Base-by-base conservation (phyloP, 2,797 vertebrate genomes). In the Peromyscus nudipes region DNA sequence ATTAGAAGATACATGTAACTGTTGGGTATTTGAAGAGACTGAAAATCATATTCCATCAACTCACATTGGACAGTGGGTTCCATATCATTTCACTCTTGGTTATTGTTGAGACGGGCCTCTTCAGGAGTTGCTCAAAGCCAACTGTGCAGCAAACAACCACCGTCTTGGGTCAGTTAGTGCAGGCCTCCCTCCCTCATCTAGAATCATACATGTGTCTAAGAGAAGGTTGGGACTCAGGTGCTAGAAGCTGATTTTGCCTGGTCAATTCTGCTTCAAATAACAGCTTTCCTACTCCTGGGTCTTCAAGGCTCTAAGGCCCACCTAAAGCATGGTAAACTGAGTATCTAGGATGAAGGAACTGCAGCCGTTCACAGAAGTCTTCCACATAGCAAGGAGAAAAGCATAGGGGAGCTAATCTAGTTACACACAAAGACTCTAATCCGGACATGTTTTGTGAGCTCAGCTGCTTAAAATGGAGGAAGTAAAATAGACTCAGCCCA, bases 261-360 rank as follows among this genome's bases (percentile, higher is more conserved):
- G 6, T n/a, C n/a, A 46, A 0, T 27, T 80, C 19, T 65, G 29
- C 46, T 84, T 14, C 4, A 23, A 57, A 73, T 31, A 49, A 4
- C 21, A 17, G 5, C 43, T n/a, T 87, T 21, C 25, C 11, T 29
- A 1, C 29, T 81, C 1, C 57, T 37, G 29, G 6, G 29, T 86
- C 16, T 49, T 64, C 13, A 21, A 60, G 25, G 4, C 0, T 0
- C 7, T 21, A 62, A 25, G 7, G 0, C 55, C 3, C 4, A 13
- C 25, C 71, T 89, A 49, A 60, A 46, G 10, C 49, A 62, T 52
- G 46, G 17, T 71, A 57, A 77, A 0, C 8, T 23, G 4, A 55
- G 6, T 3, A 84, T 80, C 34, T 27, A 49, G 11, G 12, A 49
- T 34, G 16, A 71, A 88, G 12, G 31, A 87, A 40, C 37, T 46